Conservation (phyloP, 2,113 vertebrate species). For the Pterocles gutturalis region DNA sequence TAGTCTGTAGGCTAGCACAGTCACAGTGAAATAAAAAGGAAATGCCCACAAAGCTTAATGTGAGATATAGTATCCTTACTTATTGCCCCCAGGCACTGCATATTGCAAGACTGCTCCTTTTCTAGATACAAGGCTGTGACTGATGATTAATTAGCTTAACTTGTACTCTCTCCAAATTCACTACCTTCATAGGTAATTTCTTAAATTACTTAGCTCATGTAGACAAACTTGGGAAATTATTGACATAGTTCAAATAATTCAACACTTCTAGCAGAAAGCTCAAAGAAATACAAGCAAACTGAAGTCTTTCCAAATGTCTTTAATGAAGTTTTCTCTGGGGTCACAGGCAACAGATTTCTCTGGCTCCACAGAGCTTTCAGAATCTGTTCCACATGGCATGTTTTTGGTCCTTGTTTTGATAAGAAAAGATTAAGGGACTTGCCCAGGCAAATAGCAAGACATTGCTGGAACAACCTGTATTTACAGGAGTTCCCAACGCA, state of each 20-base stretch:
- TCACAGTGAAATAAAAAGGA: background rate
- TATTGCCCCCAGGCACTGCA: background rate
- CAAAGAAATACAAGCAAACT: conserved; percentile 1
- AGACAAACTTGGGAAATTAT: background rate
- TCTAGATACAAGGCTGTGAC: background rate
- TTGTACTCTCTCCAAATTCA: conserved; percentile 8
- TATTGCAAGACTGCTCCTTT: background rate
- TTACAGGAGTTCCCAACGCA: background rate
- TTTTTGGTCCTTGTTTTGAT: conserved; percentile 33
- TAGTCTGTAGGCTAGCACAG: background rate
- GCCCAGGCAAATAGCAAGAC: conserved; percentile 2
- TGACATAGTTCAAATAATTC: conserved; percentile 30
- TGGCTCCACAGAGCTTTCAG: background rate
- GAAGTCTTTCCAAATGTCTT: conserved; percentile 8
- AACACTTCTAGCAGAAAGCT: background rate
- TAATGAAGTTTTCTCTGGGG: background rate
- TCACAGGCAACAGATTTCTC: conserved; percentile 13
- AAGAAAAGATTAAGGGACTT: conserved; percentile 19
- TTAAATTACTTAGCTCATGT: conserved; percentile 15
- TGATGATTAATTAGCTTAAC: conserved; percentile 42
- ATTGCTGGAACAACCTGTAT: background rate
- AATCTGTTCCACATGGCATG: conserved; percentile 30
- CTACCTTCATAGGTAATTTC: conserved; percentile 18
- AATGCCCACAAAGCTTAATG: background rate
- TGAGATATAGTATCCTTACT: background rate